Evolutionary conservation across 2,113 vertebrate genomes (phyloP).

Genomic region (Chamaetylas fuelleborni): DNA sequence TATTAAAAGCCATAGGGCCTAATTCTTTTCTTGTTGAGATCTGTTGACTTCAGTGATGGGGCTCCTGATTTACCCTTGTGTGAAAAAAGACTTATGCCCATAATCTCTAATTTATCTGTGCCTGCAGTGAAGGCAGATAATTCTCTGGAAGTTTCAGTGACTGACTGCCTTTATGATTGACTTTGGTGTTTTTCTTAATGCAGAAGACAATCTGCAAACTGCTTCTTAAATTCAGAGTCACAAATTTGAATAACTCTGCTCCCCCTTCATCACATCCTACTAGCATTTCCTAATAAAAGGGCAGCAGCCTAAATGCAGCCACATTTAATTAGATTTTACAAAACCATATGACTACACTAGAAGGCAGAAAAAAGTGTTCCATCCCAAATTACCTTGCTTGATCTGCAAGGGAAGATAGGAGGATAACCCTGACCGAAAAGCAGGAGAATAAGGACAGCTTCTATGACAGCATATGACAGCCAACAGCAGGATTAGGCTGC

Average conservation of each 20-base stretch:
- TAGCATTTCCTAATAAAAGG: background rate
- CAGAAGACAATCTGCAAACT: background rate
- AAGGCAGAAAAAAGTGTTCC: background rate
- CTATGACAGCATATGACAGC: background rate
- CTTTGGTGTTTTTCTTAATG: background rate
- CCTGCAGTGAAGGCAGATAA: constrained; percentile 56
- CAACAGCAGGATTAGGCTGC: background rate
- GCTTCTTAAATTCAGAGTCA: background rate
- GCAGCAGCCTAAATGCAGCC: background rate
- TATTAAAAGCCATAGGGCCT: constrained; percentile 46
- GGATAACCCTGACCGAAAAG: background rate
- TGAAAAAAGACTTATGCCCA: background rate
- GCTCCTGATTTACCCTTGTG: constrained; percentile 17
- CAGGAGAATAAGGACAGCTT: background rate
- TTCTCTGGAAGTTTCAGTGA: constrained; percentile 22
- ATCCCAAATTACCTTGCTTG: background rate
- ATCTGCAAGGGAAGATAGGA: background rate
- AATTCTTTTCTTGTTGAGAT: constrained; percentile 57
- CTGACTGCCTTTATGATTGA: constrained; percentile 1
- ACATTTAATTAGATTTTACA: background rate
- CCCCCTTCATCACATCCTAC: background rate
- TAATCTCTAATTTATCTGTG: constrained; percentile 63
- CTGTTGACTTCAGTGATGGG: constrained; percentile 26
- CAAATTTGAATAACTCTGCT: background rate
- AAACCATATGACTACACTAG: background rate